Conservation (phyloP, 2,888 invertebrate species). For the Drosophila anomalata region DNA sequence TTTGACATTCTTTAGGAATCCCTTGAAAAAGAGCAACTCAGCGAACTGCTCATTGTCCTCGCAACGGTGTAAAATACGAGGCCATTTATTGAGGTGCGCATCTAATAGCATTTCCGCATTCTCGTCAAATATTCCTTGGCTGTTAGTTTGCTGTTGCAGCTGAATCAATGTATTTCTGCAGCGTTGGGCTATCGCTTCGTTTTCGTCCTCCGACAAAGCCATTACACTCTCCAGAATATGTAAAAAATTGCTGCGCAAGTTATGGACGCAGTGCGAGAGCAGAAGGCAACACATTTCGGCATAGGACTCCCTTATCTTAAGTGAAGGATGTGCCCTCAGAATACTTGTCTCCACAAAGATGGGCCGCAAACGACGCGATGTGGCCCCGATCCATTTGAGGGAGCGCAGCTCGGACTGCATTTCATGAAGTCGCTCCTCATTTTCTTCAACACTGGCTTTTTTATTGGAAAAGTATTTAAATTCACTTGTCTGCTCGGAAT, state of each 20-base stretch:
- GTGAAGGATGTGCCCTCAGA: slow-evolving; percentile 87
- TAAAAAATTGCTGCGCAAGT: slow-evolving; percentile 87
- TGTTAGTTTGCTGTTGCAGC: slow-evolving; percentile 76
- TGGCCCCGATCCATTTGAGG: slow-evolving; percentile 83
- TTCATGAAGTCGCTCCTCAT: slow-evolving; percentile 62
- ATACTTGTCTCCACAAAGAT: slow-evolving; percentile 84
- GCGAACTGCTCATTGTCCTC: slow-evolving; percentile 87
- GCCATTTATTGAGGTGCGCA: slow-evolving; percentile 86
- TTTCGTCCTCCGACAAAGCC: slow-evolving; percentile 88
- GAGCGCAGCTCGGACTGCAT: slow-evolving; percentile 72
- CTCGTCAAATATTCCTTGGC: slow-evolving; percentile 73
- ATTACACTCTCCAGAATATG: slow-evolving; percentile 88
- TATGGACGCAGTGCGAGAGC: slow-evolving; percentile 86
- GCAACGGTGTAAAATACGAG: slow-evolving; percentile 88
- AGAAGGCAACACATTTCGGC: slow-evolving; percentile 86
- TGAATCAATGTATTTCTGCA: slow-evolving; percentile 83
- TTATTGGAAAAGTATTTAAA: slow-evolving; percentile 59
- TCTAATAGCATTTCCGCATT: slow-evolving; percentile 86
- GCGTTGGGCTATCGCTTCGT: slow-evolving; percentile 84
- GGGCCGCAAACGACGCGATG: slow-evolving; percentile 77
- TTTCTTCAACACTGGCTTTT: slow-evolving; percentile 52
- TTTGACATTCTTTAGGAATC: slow-evolving; percentile 87
- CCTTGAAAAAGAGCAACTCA: slow-evolving; percentile 87
- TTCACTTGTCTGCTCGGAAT: slow-evolving; percentile 37
- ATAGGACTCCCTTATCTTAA: slow-evolving; percentile 87